Evolutionary conservation across 2,113 vertebrate species (phyloP).

Genomic region (Lucifuga dentata): DNA sequence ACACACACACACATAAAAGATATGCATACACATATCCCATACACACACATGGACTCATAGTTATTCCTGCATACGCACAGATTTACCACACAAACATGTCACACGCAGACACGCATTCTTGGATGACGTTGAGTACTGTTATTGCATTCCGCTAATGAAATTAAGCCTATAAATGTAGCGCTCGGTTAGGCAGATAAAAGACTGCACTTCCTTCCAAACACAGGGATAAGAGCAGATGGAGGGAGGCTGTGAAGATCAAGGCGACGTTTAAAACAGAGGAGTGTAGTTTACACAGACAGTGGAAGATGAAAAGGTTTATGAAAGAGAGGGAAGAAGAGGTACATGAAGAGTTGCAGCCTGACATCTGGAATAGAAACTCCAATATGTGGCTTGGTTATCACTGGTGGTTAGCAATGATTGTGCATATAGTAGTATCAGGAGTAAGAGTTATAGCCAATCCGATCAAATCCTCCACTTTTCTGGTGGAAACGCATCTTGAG

Average conservation of each 20-base stretch:
- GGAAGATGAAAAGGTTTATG: too few relatives aligned
- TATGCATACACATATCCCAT: not conserved
- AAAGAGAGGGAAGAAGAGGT: too few relatives aligned
- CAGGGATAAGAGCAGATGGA: conserved; percentile 17
- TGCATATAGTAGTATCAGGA: too few relatives aligned
- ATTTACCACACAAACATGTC: conserved; percentile 19
- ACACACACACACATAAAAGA: conserved; percentile 14
- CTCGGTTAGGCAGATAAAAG: conserved; percentile 64
- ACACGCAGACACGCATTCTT: conserved; percentile 34
- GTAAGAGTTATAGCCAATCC: too few relatives aligned
- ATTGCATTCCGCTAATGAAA: conserved; percentile 71
- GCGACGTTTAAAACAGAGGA: conserved; percentile 38
- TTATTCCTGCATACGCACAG: too few relatives aligned
- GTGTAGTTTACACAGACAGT: too few relatives aligned
- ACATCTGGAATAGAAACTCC: too few relatives aligned
- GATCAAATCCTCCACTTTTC: too few relatives aligned
- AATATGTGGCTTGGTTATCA: too few relatives aligned
- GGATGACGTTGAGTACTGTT: conserved; percentile 59
- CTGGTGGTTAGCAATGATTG: too few relatives aligned
- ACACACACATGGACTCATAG: conserved; percentile 3
- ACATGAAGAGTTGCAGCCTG: too few relatives aligned
- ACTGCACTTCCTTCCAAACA: conserved; percentile 55
- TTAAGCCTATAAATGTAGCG: conserved; percentile 67
- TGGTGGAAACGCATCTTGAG: too few relatives aligned
- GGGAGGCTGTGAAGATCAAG: conserved; percentile 36